Conservation (phyloP, 1,140 invertebrate species). For the Chymomyza costata region DNA sequence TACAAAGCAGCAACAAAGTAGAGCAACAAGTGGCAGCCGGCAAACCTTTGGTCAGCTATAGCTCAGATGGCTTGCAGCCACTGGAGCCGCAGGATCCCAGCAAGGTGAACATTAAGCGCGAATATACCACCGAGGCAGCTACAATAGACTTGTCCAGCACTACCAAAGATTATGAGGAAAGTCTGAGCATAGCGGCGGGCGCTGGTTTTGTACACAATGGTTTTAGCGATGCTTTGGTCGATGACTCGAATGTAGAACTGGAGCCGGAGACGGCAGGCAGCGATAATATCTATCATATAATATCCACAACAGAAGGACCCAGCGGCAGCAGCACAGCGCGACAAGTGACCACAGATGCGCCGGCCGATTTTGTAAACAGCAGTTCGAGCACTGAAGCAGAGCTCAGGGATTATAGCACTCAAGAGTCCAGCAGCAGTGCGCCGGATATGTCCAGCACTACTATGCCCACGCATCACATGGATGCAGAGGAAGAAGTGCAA, state of each 20-base stretch:
- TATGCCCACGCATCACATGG: conserved; percentile 42
- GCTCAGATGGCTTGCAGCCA: conserved; percentile 37
- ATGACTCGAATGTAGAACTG: conserved; percentile 22
- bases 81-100: conserved; percentile 53
- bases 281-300: conserved; percentile 68
- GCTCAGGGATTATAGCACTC: conserved; percentile 35
- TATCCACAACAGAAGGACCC: conserved; percentile 65
- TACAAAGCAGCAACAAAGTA: conserved; percentile 8
- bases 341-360: background rate
- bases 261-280: conserved; percentile 66
- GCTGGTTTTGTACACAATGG: conserved; percentile 38
- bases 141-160: background rate
- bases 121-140: conserved; percentile 59
- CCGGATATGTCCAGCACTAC: conserved; percentile 19
- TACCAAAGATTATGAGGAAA: conserved; percentile 11
- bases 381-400: conserved; percentile 17
- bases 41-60: conserved; percentile 44
- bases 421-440: conserved; percentile 24
- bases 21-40: conserved; percentile 16
- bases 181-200: background rate
- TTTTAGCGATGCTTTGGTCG: conserved; percentile 38
- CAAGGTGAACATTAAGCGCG: conserved; percentile 67
- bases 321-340: conserved; percentile 2
- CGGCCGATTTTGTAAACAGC: background rate
- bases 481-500: conserved; percentile 59